These are phyloP conservation scores for Perca flavescens DNA, from an alignment of 2,113 vertebrate genomes.

Conservation along the genomic window DNA sequence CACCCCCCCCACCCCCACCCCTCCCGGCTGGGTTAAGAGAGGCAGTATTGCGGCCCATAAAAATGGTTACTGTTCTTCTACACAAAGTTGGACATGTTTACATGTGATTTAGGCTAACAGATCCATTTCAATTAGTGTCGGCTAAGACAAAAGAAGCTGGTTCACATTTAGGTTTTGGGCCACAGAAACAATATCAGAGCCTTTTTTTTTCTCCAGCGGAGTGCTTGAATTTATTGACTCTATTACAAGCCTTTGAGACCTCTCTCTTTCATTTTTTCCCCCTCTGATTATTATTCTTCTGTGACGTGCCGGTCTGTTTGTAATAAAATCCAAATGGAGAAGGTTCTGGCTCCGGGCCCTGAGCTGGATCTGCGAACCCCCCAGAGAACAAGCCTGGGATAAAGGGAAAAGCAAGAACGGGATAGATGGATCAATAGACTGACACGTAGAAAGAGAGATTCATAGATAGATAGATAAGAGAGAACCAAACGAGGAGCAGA, in stretches of 20 bases:
- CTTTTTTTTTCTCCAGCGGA: constrained; percentile 19
- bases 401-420: constrained; percentile 35
- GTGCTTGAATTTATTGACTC: constrained; percentile 72
- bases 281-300: constrained; percentile 70
- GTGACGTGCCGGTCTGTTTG: constrained; percentile 60
- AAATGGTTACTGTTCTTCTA: constrained; percentile 45
- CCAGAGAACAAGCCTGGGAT: constrained; percentile 33
- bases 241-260: constrained; percentile 71
- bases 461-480: constrained; percentile 35
- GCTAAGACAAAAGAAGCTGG: constrained; percentile 44
- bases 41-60: constrained; percentile 60
- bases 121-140: constrained; percentile 46
- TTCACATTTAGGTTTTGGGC: constrained; percentile 58
- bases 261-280: constrained; percentile 24
- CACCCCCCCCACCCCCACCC: background rate
- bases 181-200: constrained; percentile 30
- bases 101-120: constrained; percentile 54
- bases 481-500: constrained; percentile 31
- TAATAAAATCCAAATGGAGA: constrained; percentile 82
- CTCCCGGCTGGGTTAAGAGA: constrained; percentile 21
- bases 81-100: constrained; percentile 50
- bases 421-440: constrained; percentile 48
- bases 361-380: constrained; percentile 30
- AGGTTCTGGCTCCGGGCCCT: constrained; percentile 60
- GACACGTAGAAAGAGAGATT: constrained; percentile 32